These are phyloP conservation scores for Drosophila flavopinicola DNA, from an alignment of 2,888 invertebrate genomes.

Conservation along the genomic window DNA sequence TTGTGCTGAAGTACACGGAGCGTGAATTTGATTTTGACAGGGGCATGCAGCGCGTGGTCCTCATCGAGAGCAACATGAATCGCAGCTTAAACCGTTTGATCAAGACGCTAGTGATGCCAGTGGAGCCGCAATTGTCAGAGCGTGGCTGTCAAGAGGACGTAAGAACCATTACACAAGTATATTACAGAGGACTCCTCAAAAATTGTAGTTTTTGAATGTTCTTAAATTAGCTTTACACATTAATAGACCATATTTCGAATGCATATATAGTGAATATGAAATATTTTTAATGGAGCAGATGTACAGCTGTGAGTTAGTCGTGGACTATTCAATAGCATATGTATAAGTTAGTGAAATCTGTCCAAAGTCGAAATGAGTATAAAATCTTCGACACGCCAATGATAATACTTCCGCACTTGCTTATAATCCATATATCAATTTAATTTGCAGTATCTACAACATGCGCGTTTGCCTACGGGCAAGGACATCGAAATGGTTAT, in stretches of 20 bases:
- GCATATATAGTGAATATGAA: too few relatives aligned
- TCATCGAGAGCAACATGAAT: constrained; percentile 69
- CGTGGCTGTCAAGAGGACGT: constrained; percentile 66
- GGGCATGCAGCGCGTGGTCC: constrained; percentile 65
- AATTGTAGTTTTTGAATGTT: too few relatives aligned
- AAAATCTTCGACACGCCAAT: too few relatives aligned
- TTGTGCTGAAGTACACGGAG: constrained; percentile 68
- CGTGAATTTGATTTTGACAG: constrained; percentile 56
- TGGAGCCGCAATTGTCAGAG: constrained; percentile 54
- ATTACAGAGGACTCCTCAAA: too few relatives aligned
- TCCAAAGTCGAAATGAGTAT: too few relatives aligned
- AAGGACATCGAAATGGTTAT: constrained; percentile 73
- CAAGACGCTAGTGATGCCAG: constrained; percentile 57
- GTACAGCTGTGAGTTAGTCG: too few relatives aligned
- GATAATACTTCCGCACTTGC: too few relatives aligned
- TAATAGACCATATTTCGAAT: too few relatives aligned
- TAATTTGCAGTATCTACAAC: constrained; percentile 61
- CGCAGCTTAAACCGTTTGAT: constrained; percentile 77
- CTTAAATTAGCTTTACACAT: too few relatives aligned
- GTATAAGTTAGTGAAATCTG: too few relatives aligned
- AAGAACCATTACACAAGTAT: constrained; percentile 31
- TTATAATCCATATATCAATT: background rate
- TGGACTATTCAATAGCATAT: too few relatives aligned
- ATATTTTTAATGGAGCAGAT: too few relatives aligned
- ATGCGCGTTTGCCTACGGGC: constrained; percentile 67